Conservation (phyloP, 2,888 invertebrate species). For the Herminia tarsipennalis region DNA sequence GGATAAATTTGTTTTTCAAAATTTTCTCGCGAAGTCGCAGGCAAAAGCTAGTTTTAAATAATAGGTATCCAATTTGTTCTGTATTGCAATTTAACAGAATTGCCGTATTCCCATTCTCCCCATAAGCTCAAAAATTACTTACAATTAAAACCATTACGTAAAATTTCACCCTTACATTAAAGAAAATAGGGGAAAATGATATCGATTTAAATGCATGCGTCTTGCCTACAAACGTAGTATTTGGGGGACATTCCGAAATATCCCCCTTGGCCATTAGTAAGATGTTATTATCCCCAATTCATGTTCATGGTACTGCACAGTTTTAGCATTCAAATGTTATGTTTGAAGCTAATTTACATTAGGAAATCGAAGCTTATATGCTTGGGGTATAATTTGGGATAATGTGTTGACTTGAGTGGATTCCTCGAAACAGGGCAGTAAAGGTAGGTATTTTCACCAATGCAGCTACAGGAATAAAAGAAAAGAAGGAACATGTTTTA, state of each 20-base stretch:
- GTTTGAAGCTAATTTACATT: conserved; percentile 20
- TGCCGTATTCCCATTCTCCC: not conserved
- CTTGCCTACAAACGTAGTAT: conserved; percentile 47
- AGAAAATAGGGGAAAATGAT: conserved; percentile 54
- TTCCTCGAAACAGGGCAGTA: no score
- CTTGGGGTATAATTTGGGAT: not conserved
- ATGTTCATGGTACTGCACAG: conserved; percentile 13
- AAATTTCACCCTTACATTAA: conserved; percentile 8
- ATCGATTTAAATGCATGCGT: conserved; percentile 66
- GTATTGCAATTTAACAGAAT: no score
- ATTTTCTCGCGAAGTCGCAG: no score
- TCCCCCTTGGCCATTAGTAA: conserved; percentile 16
- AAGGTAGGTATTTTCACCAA: not conserved
- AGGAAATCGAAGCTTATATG: conserved; percentile 5
- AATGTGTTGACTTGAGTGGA: not conserved
- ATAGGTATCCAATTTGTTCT: no score
- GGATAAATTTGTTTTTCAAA: no score
- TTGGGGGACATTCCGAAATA: conserved; percentile 25
- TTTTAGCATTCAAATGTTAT: conserved; percentile 27
- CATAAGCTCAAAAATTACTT: conserved; percentile 7
- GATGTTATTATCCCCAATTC: conserved; percentile 30
- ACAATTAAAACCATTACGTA: conserved; percentile 13
- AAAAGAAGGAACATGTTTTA: not conserved
- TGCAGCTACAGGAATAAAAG: no score
- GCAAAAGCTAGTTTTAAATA: no score